These are phyloP conservation scores for Leucoraja erinaceus DNA, from an alignment of 2,113 vertebrate species.

Conservation along the genomic window DNA sequence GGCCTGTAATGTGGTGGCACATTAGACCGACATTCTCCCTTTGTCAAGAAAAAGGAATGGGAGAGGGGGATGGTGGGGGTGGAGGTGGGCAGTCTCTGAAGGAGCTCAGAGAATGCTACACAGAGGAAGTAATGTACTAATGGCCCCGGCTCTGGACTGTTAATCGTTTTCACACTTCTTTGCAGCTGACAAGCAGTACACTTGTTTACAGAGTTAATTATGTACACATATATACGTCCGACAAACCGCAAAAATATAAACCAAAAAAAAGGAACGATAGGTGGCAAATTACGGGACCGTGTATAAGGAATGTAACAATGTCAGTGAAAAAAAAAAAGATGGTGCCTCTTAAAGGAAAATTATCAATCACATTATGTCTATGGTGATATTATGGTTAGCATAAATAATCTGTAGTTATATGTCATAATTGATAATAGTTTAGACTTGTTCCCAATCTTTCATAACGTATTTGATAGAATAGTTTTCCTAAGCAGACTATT, in stretches of 20 bases:
- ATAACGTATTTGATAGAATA: too few species aligned
- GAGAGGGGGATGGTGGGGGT: not conserved
- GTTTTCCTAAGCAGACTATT: not conserved
- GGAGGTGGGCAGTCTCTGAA: slow-evolving; percentile 63
- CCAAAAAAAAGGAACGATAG: not conserved
- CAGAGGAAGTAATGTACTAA: slow-evolving; percentile 81
- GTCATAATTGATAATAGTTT: not conserved
- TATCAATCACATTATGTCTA: not conserved
- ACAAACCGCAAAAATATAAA: not conserved
- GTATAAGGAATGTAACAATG: not conserved
- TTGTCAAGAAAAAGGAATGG: slow-evolving; percentile 74
- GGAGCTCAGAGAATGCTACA: slow-evolving; percentile 78
- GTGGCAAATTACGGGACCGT: not conserved
- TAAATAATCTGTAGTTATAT: not conserved
- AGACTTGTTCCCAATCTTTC: not conserved
- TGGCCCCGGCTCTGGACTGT: slow-evolving; percentile 74
- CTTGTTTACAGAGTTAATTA: slow-evolving; percentile 83
- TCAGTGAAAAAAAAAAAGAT: not conserved
- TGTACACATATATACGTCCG: slow-evolving; percentile 74
- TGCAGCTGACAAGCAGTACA: slow-evolving; percentile 76
- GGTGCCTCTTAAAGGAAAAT: not conserved
- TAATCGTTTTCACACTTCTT: slow-evolving; percentile 88
- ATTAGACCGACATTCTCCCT: slow-evolving; percentile 94
- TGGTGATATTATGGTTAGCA: not conserved
- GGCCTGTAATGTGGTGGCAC: slow-evolving; percentile 87